A percentile compares a stretch with the other conserved stretches of the same genome.
phyloP scores from a whole-genome alignment of 1,140 invertebrate genomes.

The Asbolus verrucosus region DNA sequence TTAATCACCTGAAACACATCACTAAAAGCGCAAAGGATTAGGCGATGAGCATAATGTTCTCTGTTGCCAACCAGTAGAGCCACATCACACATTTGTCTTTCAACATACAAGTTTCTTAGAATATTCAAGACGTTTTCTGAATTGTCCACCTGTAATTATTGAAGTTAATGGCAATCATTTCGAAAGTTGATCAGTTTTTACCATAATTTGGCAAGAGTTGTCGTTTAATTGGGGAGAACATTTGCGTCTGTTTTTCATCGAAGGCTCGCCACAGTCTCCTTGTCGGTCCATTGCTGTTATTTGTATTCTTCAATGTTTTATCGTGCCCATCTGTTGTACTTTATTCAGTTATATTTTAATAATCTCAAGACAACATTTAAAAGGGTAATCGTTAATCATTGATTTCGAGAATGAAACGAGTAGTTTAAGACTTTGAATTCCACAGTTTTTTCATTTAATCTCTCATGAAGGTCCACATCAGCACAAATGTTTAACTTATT shows the following conservation, averaged over 20 bases:
- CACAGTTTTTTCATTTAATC: no score
- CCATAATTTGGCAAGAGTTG: conserved; percentile 49
- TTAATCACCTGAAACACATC: conserved; percentile 90
- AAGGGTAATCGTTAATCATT: no score
- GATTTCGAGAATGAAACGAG: no score
- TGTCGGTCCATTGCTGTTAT: conserved; percentile 7
- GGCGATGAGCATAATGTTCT: conserved; percentile 88
- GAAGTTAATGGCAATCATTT: no score
- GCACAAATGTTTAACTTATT: no score
- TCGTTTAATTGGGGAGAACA: conserved; percentile 13
- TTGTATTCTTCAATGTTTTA: neutral
- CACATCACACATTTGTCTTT: conserved; percentile 62
- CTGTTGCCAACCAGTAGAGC: conserved; percentile 64
- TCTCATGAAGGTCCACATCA: no score
- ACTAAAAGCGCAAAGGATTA: conserved; percentile 94
- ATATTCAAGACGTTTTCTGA: conserved; percentile 60
- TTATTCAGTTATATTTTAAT: no score
- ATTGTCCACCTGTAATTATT: conserved; percentile 58
- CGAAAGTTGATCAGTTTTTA: conserved; percentile 5
- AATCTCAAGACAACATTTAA: no score
- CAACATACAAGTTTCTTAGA: conserved; percentile 58
- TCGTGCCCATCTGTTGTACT: no score
- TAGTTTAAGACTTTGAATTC: no score
- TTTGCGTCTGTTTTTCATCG: conserved; percentile 18
- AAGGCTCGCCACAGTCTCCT: neutral